phyloP scores from a whole-genome alignment of 2,113 vertebrate genomes.

The Spheniscus mendiculus region DNA sequence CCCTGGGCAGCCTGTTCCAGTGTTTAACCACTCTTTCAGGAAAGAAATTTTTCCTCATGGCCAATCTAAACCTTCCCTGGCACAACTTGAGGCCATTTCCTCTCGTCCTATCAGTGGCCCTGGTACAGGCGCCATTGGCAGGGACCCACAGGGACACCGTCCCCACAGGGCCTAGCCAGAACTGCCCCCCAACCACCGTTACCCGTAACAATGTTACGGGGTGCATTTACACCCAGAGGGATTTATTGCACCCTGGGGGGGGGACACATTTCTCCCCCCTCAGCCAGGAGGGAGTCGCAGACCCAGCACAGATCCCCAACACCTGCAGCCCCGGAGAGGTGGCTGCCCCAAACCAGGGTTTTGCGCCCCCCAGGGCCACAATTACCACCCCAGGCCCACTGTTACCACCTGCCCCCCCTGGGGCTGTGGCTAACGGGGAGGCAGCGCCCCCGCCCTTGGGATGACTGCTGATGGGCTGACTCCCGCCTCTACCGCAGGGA shows the following conservation, averaged over 20 bases:
- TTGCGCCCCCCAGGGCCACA: not conserved
- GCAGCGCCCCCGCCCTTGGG: not conserved
- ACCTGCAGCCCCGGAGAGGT: not conserved
- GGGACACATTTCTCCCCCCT: not conserved
- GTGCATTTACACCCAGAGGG: not conserved
- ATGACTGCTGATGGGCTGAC: not conserved
- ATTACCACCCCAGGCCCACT: not conserved
- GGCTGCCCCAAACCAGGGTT: not conserved
- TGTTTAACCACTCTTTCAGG: no score
- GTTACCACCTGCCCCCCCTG: not conserved
- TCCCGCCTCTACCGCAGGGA: no score
- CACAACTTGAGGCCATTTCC: no score
- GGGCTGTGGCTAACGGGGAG: not conserved
- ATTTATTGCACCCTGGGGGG: not conserved
- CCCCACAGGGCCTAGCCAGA: no score
- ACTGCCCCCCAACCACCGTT: not conserved
- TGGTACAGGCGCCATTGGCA: accelerated
- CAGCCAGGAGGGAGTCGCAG: not conserved
- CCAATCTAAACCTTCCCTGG: no score
- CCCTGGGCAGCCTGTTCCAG: no score
- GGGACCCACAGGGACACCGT: not conserved
- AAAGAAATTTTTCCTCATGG: no score
- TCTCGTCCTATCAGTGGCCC: no score
- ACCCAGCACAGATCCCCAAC: not conserved
- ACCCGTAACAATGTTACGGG: no score